Evolutionary conservation across 2,888 invertebrate species (phyloP).

Genomic region (Mycogona germanica): DNA sequence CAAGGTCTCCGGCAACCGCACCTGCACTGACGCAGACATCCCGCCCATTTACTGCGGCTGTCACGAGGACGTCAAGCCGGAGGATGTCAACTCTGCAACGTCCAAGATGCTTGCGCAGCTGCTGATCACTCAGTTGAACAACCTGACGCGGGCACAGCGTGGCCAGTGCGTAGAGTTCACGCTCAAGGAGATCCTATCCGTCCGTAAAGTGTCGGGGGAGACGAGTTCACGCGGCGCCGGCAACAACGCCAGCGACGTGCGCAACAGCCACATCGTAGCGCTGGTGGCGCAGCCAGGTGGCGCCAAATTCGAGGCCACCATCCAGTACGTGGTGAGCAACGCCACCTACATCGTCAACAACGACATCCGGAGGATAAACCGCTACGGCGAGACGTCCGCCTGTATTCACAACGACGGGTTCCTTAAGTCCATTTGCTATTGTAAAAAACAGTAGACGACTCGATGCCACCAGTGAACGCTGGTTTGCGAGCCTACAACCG

Average conservation of each 20-base stretch:
- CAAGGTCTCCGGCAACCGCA: conserved; percentile 54
- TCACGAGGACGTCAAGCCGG: conserved; percentile 43
- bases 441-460: background rate
- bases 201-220: conserved; percentile 47
- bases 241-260: background rate
- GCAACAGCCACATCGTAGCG: conserved; percentile 48
- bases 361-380: conserved; percentile 38
- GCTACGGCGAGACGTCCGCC: conserved; percentile 28
- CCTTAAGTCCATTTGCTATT: conserved; percentile 2
- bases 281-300: conserved; percentile 51
- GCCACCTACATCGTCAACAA: conserved; percentile 47
- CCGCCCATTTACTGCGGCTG: conserved; percentile 83
- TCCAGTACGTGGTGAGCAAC: conserved; percentile 41
- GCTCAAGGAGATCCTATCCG: conserved; percentile 41
- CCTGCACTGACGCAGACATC: conserved; percentile 64
- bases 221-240: conserved; percentile 37
- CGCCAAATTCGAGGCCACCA: conserved; percentile 66
- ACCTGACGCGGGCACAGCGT: conserved; percentile 46
- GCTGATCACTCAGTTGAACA: conserved; percentile 42
- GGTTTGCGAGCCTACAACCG: too few species aligned
- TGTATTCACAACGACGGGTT: conserved; percentile 3
- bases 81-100: background rate
- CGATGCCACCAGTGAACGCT: conserved; percentile 3
- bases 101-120: conserved; percentile 37
- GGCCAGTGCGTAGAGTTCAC: conserved; percentile 51